These are phyloP conservation scores for Cacatua alba DNA, from an alignment of 2,113 vertebrate genomes.

Conservation along the genomic window DNA sequence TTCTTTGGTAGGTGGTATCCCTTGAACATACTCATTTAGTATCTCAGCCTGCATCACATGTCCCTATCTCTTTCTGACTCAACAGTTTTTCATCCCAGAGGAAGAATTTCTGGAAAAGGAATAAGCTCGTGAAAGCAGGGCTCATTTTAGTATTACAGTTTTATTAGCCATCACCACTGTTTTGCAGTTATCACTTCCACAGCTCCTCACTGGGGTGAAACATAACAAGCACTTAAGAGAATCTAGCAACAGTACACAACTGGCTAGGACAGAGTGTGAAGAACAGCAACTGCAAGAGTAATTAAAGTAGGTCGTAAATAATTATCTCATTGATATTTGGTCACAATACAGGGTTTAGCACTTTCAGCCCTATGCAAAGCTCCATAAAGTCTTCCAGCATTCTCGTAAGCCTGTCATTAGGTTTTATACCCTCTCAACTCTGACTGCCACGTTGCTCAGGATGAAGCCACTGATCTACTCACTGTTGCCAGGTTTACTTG, in stretches of 20 bases:
- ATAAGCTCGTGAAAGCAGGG: background rate
- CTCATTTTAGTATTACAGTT: background rate
- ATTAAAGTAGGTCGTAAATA: background rate
- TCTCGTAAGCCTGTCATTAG: background rate
- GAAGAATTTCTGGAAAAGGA: conserved; percentile 34
- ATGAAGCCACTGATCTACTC: background rate
- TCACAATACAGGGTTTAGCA: background rate
- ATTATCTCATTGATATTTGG: background rate
- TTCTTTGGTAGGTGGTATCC: background rate
- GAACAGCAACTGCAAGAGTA: background rate
- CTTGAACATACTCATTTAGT: background rate
- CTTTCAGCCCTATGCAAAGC: background rate
- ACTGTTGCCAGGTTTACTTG: background rate
- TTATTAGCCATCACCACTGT: background rate
- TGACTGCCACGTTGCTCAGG: background rate
- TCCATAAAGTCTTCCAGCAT: background rate
- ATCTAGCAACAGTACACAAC: background rate
- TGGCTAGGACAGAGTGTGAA: background rate
- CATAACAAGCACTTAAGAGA: background rate
- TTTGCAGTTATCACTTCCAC: background rate
- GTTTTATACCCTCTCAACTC: background rate
- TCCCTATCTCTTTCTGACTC: background rate
- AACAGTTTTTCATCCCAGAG: conserved; percentile 26
- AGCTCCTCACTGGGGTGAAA: background rate
- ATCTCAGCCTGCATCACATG: background rate